Percentiles rank a stretch among this genome's conserved stretches.
These are phyloP conservation scores for Pelusios castaneus DNA, from an alignment of 2,113 vertebrate genomes.

Conservation along the genomic window DNA sequence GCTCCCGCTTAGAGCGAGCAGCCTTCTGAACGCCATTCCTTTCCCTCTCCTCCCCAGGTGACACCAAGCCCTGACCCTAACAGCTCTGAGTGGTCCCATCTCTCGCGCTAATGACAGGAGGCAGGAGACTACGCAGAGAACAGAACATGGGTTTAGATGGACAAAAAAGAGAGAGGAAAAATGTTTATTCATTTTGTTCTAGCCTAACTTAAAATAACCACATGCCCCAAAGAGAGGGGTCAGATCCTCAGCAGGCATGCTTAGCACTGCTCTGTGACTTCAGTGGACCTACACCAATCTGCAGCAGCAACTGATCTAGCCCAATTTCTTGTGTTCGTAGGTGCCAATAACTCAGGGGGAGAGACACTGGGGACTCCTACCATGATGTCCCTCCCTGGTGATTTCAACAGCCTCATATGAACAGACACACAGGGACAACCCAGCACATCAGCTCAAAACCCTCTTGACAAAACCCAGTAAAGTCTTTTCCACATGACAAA, in stretches of 20 bases:
- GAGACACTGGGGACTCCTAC: neutral
- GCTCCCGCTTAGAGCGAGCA: neutral
- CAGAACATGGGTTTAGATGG: neutral
- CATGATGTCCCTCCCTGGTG: neutral
- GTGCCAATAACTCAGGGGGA: neutral
- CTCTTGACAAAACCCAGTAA: fast-evolving
- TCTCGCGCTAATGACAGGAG: fast-evolving
- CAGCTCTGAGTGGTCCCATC: neutral
- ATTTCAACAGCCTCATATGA: neutral
- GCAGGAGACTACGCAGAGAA: fast-evolving
- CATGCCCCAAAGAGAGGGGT: neutral
- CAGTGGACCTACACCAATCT: neutral
- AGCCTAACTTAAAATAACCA: neutral
- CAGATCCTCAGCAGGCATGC: fast-evolving
- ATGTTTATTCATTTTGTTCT: neutral
- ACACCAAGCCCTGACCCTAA: fast-evolving
- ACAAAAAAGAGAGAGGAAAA: fast-evolving
- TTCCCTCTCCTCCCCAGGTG: neutral
- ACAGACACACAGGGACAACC: neutral
- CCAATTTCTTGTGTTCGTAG: neutral
- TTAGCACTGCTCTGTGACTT: fast-evolving
- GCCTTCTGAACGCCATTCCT: neutral
- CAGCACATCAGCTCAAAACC: neutral
- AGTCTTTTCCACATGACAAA: neutral
- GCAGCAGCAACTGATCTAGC: neutral